Conservation (phyloP, 2,113 vertebrate genomes). For the Paracanthobrama guichenoti region DNA sequence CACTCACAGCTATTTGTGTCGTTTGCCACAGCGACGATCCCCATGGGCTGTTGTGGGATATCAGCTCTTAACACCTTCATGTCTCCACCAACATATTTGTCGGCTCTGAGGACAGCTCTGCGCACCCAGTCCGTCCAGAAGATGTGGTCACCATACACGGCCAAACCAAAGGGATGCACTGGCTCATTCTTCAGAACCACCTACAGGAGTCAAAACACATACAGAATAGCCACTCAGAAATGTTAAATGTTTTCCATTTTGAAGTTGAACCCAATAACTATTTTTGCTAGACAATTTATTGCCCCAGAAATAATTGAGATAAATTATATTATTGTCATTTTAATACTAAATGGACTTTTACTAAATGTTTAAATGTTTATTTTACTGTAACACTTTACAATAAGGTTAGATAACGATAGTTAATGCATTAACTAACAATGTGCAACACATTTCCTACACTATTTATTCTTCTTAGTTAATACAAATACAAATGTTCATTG, state of each 20-base stretch:
- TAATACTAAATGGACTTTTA: not conserved
- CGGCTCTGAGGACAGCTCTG: slow-evolving; percentile 90
- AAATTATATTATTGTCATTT: not conserved
- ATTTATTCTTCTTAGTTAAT: too few relatives aligned
- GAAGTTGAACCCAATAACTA: too few relatives aligned
- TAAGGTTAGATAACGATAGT: too few relatives aligned
- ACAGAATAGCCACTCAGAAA: not conserved
- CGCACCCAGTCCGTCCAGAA: slow-evolving; percentile 99
- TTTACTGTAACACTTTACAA: too few relatives aligned
- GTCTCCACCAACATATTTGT: slow-evolving; percentile 92
- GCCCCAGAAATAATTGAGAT: too few relatives aligned
- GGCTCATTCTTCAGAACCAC: slow-evolving; percentile 95
- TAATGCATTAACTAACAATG: too few relatives aligned
- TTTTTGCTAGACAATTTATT: too few relatives aligned
- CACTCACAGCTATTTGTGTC: slow-evolving; percentile 98
- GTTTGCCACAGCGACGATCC: slow-evolving; percentile 95
- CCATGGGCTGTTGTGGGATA: slow-evolving; percentile 99
- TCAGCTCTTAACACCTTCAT: slow-evolving; percentile 94
- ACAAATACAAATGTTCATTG: too few relatives aligned
- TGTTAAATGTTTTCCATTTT: not conserved
- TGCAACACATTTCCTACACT: too few relatives aligned
- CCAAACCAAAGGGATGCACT: slow-evolving; percentile 93
- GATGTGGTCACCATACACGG: slow-evolving; percentile 93
- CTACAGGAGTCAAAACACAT: slow-evolving; percentile 66
- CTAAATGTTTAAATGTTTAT: too few relatives aligned